A percentile compares a stretch with the other conserved stretches of the same genome.
Evolutionary conservation across 2,888 invertebrate species (phyloP).

Genomic region (Plagiodera versicolora): DNA sequence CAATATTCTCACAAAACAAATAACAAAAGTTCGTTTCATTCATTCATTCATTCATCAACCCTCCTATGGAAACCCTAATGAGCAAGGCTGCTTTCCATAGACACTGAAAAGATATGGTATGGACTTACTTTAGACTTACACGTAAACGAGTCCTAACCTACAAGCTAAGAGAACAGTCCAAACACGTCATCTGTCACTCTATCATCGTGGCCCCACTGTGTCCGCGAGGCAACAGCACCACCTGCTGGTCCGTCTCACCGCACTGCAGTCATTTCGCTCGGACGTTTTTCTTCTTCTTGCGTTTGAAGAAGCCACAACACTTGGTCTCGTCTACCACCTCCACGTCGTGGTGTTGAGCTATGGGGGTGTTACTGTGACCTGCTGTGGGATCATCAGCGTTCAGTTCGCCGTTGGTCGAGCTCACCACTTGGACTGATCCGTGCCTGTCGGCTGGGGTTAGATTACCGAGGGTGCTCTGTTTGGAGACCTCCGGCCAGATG

Average conservation of each 20-base stretch:
- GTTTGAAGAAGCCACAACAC: slow-evolving; percentile 99
- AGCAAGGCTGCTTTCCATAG: slow-evolving; percentile 51
- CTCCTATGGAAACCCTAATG: slow-evolving; percentile 18
- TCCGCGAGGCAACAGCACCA: slow-evolving; percentile 54
- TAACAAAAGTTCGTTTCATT: background rate
- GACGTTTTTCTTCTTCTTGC: slow-evolving; percentile 92
- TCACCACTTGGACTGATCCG: slow-evolving; percentile 98
- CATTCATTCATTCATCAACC: slow-evolving; percentile 1
- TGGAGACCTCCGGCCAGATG: slow-evolving; percentile 85
- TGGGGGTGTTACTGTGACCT: slow-evolving; percentile 96
- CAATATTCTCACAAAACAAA: background rate
- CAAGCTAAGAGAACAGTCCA: slow-evolving; percentile 51
- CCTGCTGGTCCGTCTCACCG: slow-evolving; percentile 56
- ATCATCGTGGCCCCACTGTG: slow-evolving; percentile 53
- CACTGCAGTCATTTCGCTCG: slow-evolving; percentile 57
- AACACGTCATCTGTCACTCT: slow-evolving; percentile 47
- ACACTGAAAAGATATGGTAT: slow-evolving; percentile 53
- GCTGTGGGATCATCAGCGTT: slow-evolving; percentile 95
- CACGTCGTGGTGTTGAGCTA: slow-evolving; percentile 88
- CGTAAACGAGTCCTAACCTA: slow-evolving; percentile 53
- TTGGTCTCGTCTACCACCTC: slow-evolving; percentile 97
- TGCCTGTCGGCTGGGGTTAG: slow-evolving; percentile 94
- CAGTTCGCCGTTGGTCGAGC: slow-evolving; percentile 95
- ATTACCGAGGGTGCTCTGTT: slow-evolving; percentile 79
- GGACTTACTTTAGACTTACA: slow-evolving; percentile 50